Base-by-base conservation (phyloP, 1,140 invertebrate genomes). In the Bombus vancouverensis region DNA sequence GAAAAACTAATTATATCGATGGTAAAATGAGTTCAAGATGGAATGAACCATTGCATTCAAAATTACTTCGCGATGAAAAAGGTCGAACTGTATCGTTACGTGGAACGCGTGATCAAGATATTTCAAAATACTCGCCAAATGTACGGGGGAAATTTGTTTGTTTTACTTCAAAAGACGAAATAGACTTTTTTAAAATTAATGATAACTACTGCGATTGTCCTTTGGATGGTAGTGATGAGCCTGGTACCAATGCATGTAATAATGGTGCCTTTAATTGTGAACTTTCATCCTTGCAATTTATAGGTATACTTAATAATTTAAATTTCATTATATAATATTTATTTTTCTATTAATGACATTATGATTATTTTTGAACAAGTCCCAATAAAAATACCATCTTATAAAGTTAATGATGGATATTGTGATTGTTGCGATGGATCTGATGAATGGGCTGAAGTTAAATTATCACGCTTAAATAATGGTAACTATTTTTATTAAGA, bases 191-290 rank as follows among this genome's bases (percentile, higher is more conserved):
- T 15, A 96, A 96, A 93, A 95, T 99, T 9, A 99, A 99, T 93
- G 98, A 99, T 95, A 97, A 99, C 94, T 99, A 98, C 92, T 99
- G 98, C 95, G 98, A 99, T 94, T 99, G 98, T 95, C 92, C 94
- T 44, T 91, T 93, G 32, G 98, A 98, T 95, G 98, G 98, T 37
- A 97, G 97, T 85, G 98, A 99, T 95, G 98, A 99, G 94, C 98
- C 98, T 44, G 96, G 98, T 81, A 99, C 98, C 12, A 97, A 97
- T 92, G 98, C 99, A 34, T 99, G 99, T 94, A 93, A 96, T 1
- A 97, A 97, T 95, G 98, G 97, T 6, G 94, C 95, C 28, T 99
- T 99, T 95, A 97, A 97, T 93, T 99, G 98, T 93, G 93, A 95
- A 89, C 84, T 18, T 1, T 68, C 62, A 13, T 79, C 87, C 1